Evolutionary conservation across 2,797 vertebrate species (phyloP), one percentile per base, ranked within the genome.

Genomic region (Bradypodion ventrale): DNA sequence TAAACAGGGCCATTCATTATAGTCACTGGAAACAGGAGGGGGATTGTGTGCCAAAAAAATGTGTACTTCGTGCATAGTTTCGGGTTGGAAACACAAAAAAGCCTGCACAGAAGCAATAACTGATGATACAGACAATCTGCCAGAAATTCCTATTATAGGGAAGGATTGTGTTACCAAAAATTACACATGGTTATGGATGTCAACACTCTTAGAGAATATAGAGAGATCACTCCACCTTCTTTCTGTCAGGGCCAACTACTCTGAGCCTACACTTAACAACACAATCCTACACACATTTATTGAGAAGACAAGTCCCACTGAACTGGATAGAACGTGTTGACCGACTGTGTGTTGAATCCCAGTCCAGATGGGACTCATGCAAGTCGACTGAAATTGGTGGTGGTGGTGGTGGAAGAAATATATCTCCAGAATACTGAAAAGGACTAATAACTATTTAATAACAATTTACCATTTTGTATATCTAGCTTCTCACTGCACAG

Each of bases 221-320:
- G 0, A 42, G 0, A 1, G 37, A 87, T 69, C 0, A n/a, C 0
- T 42, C 49, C 27, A 1, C 0, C 0, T 69, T 59, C 70, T 25
- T 79, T 32, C 49, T 1, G 21, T 10, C 1, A 0, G 70, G 0
- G 0, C 75, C 40, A 12, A 0, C 27, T 15, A 16, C 40, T 52
- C 49, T 23, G 70, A 68, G 35, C 65, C 25, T 23, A 44, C 59
- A 65, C 32, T 66, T 15, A 37, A 15, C 65, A n/a, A n/a, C 10
- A 10, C 8, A 68, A 40, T 19, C 27, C 5, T 80, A 29, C n/a
- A 40, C 9, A 59, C 37, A 21, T 29, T 40, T 35, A 49, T 21
- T 46, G 27, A 42, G 52, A 59, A 76, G 75, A 25, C 42, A 42
- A 6, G 23, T 3, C 49, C 25, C 12, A 63, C 7, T 29, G 25